Conservation (phyloP, 2,113 vertebrate species). For the Natator depressus region DNA sequence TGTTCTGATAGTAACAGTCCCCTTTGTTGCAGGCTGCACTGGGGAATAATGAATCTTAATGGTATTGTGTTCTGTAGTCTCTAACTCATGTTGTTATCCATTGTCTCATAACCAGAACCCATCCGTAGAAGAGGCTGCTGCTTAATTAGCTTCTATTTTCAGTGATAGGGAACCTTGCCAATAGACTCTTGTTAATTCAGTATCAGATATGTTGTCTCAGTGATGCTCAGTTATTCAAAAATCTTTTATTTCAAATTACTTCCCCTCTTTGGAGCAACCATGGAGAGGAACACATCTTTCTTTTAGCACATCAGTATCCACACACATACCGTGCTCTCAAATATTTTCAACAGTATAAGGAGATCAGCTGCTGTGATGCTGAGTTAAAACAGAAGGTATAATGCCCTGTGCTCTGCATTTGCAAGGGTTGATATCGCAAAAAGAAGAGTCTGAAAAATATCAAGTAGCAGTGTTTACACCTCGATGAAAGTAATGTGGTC, state of each 20-base stretch:
- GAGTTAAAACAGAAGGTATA: neutral
- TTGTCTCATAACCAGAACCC: constrained; percentile 1
- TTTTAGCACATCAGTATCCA: neutral
- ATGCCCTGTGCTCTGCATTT: neutral
- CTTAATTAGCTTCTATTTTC: constrained; percentile 45
- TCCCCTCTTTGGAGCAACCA: neutral
- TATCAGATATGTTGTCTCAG: neutral
- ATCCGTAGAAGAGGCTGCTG: neutral
- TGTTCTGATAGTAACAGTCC: neutral
- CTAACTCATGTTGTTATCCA: neutral
- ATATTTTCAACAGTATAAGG: neutral
- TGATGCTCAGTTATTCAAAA: neutral
- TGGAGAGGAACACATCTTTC: neutral
- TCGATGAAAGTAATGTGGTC: neutral
- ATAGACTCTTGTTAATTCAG: constrained; percentile 16
- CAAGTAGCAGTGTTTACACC: neutral
- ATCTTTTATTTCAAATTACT: neutral
- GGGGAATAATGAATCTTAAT: constrained; percentile 32
- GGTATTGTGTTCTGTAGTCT: neutral
- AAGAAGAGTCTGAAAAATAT: neutral
- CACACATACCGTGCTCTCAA: neutral
- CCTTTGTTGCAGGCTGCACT: constrained; percentile 1
- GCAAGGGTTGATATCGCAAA: neutral
- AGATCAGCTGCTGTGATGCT: neutral
- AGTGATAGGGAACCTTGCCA: neutral